Evolutionary conservation across 2,797 vertebrate species (phyloP), one percentile per base, ranked within the genome.

Genomic region (Alosa sapidissima): DNA sequence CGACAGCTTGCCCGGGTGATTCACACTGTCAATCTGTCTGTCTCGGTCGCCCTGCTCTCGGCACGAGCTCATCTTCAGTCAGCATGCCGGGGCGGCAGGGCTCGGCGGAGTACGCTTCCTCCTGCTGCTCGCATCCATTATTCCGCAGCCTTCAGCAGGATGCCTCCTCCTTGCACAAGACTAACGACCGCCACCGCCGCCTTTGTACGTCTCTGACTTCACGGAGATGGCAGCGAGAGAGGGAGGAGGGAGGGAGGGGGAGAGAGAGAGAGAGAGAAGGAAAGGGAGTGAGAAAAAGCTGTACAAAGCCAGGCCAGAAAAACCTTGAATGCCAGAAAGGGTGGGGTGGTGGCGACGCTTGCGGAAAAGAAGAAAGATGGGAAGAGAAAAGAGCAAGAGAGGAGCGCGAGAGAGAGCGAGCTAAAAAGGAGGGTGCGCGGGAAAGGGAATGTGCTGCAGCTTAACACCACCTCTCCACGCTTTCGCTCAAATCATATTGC

Each of bases 1-100:
- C 86, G 87, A 81, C 88, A 82, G 89, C 78, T 90, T 88, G 81
- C 82, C 78, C 88, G 88, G 90, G 84, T 88, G 90, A 85, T 92
- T 93, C 90, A 86, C 90, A 90, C 91, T 89, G 85, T 91, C 90
- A 88, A 60, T 88, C 86, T 89, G 85, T 91, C 84, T 78, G 83
- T 78, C 72, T 89, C 88, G 91, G 91, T 92, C 90, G 87, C 84
- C 72, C 88, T 85, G 92, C 91, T 91, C 87, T 47, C 83, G 81
- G n/a, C 68, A 81, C 83, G 85, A 85, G 83, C 85, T 82, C 81
- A 81, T 83, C 85, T 87, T 86, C 88, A 89, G 83, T 78, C 72
- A 78, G 72, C 72, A 78, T 78, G 72, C 2, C 72, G 6, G 72
- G 72, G 72, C 36, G 19, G 72, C 72, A 83, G 82, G 72, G 58